Percentiles rank a stretch among this genome's conserved stretches.
These are phyloP conservation scores for Tetragnatha versicolor DNA, from an alignment of 1,140 invertebrate genomes.

Conservation along the genomic window DNA sequence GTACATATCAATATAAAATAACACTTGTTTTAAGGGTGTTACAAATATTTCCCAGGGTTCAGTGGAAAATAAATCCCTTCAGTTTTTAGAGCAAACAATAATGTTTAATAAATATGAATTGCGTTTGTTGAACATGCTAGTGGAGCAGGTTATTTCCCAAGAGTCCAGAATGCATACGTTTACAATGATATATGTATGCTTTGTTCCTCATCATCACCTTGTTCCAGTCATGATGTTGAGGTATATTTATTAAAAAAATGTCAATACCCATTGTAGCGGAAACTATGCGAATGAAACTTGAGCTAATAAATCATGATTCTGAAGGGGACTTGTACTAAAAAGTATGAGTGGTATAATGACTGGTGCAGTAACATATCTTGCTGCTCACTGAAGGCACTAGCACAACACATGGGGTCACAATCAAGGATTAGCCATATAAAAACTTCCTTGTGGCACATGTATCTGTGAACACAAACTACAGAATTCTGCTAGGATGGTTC, in stretches of 20 bases:
- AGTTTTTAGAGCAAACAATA: constrained; percentile 13
- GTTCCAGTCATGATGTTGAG: constrained; percentile 13
- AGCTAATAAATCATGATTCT: constrained; percentile 34
- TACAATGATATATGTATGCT: constrained; percentile 33
- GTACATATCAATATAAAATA: constrained; percentile 44
- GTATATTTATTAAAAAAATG: constrained; percentile 22
- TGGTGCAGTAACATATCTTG: constrained; percentile 56
- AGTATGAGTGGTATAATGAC: constrained; percentile 50
- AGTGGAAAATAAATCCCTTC: constrained; percentile 7
- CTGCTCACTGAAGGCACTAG: constrained; percentile 56
- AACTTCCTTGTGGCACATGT: constrained; percentile 55
- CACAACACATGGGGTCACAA: constrained; percentile 56
- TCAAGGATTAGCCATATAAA: constrained; percentile 55
- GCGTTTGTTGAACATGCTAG: neutral
- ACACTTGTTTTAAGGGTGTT: constrained; percentile 1
- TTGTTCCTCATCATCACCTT: constrained; percentile 4
- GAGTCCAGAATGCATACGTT: neutral
- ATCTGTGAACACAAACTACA: constrained; percentile 54
- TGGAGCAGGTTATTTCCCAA: constrained; percentile 11
- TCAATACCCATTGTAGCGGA: neutral
- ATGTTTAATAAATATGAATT: constrained; percentile 13
- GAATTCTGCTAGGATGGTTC: constrained; percentile 46
- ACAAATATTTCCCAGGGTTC: neutral
- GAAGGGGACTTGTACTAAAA: constrained; percentile 31
- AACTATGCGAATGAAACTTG: constrained; percentile 37